Percentiles rank a stretch among this genome's conserved stretches.
Conservation (phyloP, 2,113 vertebrate species). For the Chunga burmeisteri region DNA sequence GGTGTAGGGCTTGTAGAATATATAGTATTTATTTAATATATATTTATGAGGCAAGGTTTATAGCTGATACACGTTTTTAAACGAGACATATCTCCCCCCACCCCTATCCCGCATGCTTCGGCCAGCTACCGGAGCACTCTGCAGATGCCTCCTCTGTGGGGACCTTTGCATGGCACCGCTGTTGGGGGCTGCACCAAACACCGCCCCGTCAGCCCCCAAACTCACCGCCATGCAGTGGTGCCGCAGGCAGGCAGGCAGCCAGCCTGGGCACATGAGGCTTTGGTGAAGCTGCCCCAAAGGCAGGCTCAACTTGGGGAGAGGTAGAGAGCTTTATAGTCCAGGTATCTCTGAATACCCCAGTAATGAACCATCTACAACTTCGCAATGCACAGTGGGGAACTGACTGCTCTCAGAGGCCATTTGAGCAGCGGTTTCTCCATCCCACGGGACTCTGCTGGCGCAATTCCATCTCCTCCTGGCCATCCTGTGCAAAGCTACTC, state of each 20-base stretch:
- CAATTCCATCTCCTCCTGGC: not conserved
- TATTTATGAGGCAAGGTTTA: constrained; percentile 7
- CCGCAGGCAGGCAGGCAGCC: not conserved
- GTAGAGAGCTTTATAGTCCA: not conserved
- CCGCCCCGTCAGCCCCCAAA: not conserved
- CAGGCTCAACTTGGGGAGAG: not conserved
- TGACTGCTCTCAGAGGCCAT: not conserved
- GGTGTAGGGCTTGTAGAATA: not conserved
- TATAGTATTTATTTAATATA: constrained; percentile 38
- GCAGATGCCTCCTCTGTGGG: accelerated
- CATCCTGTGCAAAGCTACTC: not conserved
- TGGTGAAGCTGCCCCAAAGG: not conserved
- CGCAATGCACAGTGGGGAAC: not conserved
- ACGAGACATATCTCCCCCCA: not conserved
- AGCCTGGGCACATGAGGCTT: accelerated
- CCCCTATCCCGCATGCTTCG: accelerated
- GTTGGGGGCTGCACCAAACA: not conserved
- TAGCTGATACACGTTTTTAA: not conserved
- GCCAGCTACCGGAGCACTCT: not conserved
- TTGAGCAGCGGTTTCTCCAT: not conserved
- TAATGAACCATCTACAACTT: not conserved
- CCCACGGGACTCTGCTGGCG: not conserved
- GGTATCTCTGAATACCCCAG: not conserved
- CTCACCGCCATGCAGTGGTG: accelerated
- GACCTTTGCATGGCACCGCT: accelerated